Conservation (phyloP, 2,113 vertebrate species). For the Sturnus vulgaris region DNA sequence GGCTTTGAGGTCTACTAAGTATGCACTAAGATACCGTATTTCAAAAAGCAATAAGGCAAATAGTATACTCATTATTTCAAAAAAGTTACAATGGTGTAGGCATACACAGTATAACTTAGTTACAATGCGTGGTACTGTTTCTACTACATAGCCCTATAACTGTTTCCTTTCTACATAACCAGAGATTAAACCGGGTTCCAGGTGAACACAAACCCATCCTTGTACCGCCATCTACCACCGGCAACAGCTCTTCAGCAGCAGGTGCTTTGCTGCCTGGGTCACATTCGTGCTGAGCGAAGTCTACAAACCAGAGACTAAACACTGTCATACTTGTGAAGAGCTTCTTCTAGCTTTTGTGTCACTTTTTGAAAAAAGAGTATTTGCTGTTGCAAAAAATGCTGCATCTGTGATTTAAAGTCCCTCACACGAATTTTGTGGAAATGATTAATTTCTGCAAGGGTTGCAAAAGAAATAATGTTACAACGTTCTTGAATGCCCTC, state of each 20-base stretch:
- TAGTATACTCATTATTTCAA: conserved; percentile 75
- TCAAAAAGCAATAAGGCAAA: conserved; percentile 84
- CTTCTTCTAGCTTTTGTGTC: conserved; percentile 93
- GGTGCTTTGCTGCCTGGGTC: conserved; percentile 6
- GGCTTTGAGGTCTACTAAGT: conserved; percentile 76
- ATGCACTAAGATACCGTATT: conserved; percentile 71
- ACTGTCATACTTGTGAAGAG: conserved; percentile 91
- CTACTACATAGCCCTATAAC: conserved; percentile 73
- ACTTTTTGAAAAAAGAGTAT: conserved; percentile 96
- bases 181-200: conserved; percentile 40
- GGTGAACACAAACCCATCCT: conserved; percentile 60
- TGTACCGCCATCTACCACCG: conserved; percentile 62
- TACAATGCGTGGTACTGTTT: conserved; percentile 78
- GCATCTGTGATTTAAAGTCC: conserved; percentile 96
- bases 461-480: conserved; percentile 98
- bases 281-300: neutral
- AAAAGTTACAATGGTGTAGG: conserved; percentile 80
- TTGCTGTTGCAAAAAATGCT: conserved; percentile 94
- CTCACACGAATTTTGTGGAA: conserved; percentile 95
- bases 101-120: conserved; percentile 80
- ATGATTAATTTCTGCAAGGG: conserved; percentile 95
- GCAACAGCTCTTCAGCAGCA: conserved; percentile 63
- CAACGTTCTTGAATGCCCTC: conserved; percentile 93
- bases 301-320: conserved; percentile 73
- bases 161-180: conserved; percentile 68